These are phyloP conservation scores for Vireo griseus DNA, from an alignment of 2,797 vertebrate genomes.

Conservation along the genomic window DNA sequence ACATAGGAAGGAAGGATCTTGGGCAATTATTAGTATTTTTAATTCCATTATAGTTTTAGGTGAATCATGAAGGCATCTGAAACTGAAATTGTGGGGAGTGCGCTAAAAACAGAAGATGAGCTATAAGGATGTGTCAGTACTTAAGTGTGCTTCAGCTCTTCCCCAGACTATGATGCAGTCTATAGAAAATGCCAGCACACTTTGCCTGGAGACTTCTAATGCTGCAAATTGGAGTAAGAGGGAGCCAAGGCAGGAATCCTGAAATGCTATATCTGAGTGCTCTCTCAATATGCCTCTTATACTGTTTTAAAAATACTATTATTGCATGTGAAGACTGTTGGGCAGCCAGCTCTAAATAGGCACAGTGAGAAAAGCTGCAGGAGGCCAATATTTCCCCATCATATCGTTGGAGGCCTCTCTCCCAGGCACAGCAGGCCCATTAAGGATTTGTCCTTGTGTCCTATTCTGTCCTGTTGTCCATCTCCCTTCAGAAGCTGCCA, in stretches of 20 bases:
- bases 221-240: conserved; percentile 24
- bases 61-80: conserved; percentile 44
- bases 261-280: neutral
- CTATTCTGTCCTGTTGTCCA: neutral
- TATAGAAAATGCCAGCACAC: conserved; percentile 29
- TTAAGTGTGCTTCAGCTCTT: conserved; percentile 19
- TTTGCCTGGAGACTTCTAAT: conserved; percentile 17
- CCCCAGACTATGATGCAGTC: conserved; percentile 22
- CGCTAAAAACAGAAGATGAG: conserved; percentile 38
- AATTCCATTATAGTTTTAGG: conserved; percentile 15
- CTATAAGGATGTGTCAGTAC: conserved; percentile 16
- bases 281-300: neutral
- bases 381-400: neutral
- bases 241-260: neutral
- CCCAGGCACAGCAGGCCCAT: accelerated
- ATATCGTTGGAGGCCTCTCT: accelerated
- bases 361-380: neutral
- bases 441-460: neutral
- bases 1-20: neutral
- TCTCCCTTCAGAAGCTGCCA: neutral
- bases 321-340: neutral
- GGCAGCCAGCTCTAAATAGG: neutral
- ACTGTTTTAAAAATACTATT: neutral
- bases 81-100: neutral
- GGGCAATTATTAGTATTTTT: neutral